phyloP scores from a whole-genome alignment of 2,888 invertebrate species.

The Hirtodrosophila confusa region DNA sequence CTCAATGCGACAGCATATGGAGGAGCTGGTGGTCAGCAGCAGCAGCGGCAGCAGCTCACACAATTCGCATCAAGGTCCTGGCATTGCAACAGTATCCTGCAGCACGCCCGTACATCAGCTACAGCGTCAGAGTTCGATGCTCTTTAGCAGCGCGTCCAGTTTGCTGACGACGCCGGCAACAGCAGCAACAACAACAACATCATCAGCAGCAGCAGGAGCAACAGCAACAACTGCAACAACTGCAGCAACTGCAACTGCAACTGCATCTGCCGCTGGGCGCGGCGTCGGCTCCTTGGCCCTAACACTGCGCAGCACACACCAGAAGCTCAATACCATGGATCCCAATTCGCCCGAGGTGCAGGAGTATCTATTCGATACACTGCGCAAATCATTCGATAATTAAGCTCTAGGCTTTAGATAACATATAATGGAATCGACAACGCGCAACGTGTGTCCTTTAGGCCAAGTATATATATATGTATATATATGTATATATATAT shows the following conservation, averaged over 20 bases:
- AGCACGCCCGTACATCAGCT: conserved; percentile 64
- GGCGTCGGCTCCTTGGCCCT: conserved; percentile 69
- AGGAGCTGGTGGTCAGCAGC: conserved; percentile 71
- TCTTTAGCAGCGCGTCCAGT: conserved; percentile 43
- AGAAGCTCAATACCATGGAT: conserved; percentile 86
- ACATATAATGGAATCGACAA: background rate
- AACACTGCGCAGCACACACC: conserved; percentile 75
- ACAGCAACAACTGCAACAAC: conserved; percentile 9
- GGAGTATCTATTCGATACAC: conserved; percentile 89
- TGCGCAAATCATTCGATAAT: conserved; percentile 89
- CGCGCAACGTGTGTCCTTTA: conserved; percentile 48
- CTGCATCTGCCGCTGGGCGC: conserved; percentile 27
- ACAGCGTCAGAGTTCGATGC: conserved; percentile 70
- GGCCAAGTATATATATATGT: conserved; percentile 76
- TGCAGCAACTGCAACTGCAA: conserved; percentile 16
- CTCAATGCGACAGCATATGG: conserved; percentile 76
- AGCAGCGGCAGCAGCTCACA: conserved; percentile 21
- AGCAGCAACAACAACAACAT: conserved; percentile 5
- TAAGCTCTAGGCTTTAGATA: conserved; percentile 43
- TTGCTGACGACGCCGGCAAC: conserved; percentile 35
- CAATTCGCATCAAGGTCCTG: conserved; percentile 17
- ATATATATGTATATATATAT: conserved; percentile 28
- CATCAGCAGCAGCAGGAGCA: conserved; percentile 9
- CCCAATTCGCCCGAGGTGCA: conserved; percentile 88
- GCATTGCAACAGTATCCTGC: conserved; percentile 63